phyloP scores from a whole-genome alignment of 1,140 invertebrate species.

The Drosophila littoralis region DNA sequence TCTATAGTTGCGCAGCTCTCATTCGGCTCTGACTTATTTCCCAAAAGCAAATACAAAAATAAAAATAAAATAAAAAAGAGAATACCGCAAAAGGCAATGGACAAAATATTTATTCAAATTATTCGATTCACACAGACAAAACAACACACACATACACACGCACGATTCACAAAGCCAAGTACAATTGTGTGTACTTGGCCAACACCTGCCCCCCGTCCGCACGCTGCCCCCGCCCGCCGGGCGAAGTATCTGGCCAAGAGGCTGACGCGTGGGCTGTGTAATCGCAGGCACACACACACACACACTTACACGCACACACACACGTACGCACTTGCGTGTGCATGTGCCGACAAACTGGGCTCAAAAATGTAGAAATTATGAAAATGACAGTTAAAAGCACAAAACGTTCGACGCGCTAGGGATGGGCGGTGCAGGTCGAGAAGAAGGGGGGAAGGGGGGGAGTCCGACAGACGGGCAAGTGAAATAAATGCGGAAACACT shows the following conservation, averaged over 20 bases:
- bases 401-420: constrained; percentile 47
- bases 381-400: constrained; percentile 81
- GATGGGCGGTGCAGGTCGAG: neutral
- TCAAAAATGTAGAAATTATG: constrained; percentile 77
- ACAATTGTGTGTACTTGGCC: constrained; percentile 42
- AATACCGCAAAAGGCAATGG: constrained; percentile 79
- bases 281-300: constrained; percentile 40
- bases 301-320: constrained; percentile 28
- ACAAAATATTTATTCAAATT: constrained; percentile 82
- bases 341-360: constrained; percentile 37
- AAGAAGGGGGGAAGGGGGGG: neutral
- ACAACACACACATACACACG: neutral
- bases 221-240: neutral
- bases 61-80: constrained; percentile 42
- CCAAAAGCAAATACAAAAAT: constrained; percentile 1
- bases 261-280: constrained; percentile 70
- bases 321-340: constrained; percentile 8
- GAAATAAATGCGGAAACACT: constrained; percentile 82
- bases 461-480: constrained; percentile 58
- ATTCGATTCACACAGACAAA: constrained; percentile 56
- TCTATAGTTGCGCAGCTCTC: constrained; percentile 14
- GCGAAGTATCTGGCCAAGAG: neutral
- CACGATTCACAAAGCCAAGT: constrained; percentile 6
- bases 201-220: constrained; percentile 15
- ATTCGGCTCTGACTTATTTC: constrained; percentile 23